These are phyloP conservation scores for Dynastes hyllus DNA, from an alignment of 2,888 invertebrate species.

Conservation along the genomic window DNA sequence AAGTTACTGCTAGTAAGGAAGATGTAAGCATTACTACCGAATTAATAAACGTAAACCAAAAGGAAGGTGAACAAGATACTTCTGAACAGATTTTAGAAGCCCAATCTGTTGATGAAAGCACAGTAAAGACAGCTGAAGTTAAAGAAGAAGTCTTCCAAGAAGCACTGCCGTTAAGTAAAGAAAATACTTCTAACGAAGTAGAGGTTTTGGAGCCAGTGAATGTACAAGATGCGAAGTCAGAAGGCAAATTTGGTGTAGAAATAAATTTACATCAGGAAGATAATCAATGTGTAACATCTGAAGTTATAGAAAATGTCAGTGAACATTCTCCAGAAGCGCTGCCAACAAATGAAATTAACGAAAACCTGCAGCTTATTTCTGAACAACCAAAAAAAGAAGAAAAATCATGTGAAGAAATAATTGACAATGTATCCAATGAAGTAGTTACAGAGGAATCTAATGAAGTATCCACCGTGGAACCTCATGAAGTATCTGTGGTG, in stretches of 20 bases:
- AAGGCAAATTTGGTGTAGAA: background rate
- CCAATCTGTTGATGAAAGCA: background rate
- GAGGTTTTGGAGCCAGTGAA: background rate
- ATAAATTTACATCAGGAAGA: background rate
- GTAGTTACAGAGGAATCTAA: no score
- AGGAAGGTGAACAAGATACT: no score
- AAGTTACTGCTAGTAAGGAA: background rate
- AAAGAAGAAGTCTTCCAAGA: background rate
- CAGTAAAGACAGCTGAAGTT: background rate
- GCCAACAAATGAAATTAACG: background rate
- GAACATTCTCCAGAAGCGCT: background rate
- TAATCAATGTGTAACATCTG: background rate
- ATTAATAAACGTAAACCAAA: background rate
- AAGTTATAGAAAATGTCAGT: background rate
- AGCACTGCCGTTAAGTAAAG: background rate
- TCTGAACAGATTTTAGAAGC: background rate
- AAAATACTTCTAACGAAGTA: background rate
- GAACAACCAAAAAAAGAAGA: background rate
- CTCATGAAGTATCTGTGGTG: background rate
- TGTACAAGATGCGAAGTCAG: background rate
- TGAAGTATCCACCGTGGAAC: no score
- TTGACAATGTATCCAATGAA: background rate
- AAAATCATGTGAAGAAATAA: background rate
- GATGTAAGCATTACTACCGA: background rate
- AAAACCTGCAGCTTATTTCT: background rate